Conservation (phyloP, 1,140 invertebrate genomes). For the Diachasmimorpha longicaudata region DNA sequence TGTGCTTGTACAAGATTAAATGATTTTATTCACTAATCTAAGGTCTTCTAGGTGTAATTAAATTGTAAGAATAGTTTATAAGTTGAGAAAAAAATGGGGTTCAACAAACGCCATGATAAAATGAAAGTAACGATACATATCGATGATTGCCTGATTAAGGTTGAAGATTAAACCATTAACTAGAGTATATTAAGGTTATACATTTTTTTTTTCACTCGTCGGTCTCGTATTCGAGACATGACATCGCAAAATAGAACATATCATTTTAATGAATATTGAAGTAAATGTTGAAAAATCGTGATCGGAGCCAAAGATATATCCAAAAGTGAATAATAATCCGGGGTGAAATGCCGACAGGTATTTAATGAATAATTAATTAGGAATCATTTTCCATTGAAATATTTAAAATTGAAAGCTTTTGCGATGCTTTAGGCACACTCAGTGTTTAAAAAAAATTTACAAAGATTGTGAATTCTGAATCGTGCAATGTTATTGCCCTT, state of each 20-base stretch:
- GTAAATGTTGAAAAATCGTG: slow-evolving; percentile 2
- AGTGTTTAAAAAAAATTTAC: slow-evolving; percentile 3
- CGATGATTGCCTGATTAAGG: slow-evolving; percentile 45
- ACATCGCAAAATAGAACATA: slow-evolving; percentile 10
- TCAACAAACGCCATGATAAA: slow-evolving; percentile 36
- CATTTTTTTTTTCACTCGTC: slow-evolving; percentile 8
- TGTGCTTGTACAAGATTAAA: background rate
- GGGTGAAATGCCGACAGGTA: too few species aligned
- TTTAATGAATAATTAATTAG: background rate
- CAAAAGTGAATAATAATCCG: background rate
- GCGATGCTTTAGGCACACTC: slow-evolving; percentile 5
- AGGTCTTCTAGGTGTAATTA: slow-evolving; percentile 3
- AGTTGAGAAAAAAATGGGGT: background rate
- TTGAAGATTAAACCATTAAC: slow-evolving; percentile 18
- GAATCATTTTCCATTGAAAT: background rate
- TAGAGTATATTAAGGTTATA: slow-evolving; percentile 12
- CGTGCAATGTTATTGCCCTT: slow-evolving; percentile 28
- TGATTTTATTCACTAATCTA: background rate
- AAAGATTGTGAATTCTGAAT: slow-evolving; percentile 8
- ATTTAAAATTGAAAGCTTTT: slow-evolving; percentile 8
- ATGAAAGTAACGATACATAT: slow-evolving; percentile 49
- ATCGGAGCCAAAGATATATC: slow-evolving; percentile 6
- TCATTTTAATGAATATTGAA: slow-evolving; percentile 14
- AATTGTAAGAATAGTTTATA: background rate
- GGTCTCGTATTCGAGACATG: background rate